Evolutionary conservation across 1,140 invertebrate species (phyloP), one percentile per base, ranked within the genome.

Genomic region (Zaprionus kolodkinae): DNA sequence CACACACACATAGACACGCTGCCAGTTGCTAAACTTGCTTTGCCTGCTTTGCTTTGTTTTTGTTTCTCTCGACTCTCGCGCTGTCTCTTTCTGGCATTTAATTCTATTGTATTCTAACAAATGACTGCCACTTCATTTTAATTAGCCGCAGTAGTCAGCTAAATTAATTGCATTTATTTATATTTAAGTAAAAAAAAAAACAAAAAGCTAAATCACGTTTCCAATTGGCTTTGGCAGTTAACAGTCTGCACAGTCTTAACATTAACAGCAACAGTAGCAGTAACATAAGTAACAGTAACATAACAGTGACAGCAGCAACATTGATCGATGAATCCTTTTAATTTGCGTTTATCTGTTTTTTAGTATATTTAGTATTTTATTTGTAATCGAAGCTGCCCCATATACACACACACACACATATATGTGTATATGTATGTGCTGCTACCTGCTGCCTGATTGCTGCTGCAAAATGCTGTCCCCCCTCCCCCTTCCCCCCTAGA

Each of bases 31-130:
- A 50, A 50, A 50, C 45, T 50, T 25, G 45, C 17, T 50, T 45
- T 21, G 45, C 45, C 17, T 4, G 11, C 40, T 50, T n/a, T 11
- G 33, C 21, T 1, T 21, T 21, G 21, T 21, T 52, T 55, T 63
- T 30, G 25, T 30, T 6, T 30, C 27, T 30, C 27, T 30, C 27
- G 21, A 21, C 2, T 30, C 27, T 30, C 27, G 3, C 27, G 1
- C 27, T 30, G 27, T 30, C 27, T 6, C 27, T 30, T 3, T 30
- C 27, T 30, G 1, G 27, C 68, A 71, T 72, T 65, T 75, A 66
- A 68, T 71, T 79, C 76, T 64, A 79, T 79, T 79, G 73, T 79
- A 52, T 68, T 79, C 64, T 72, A 72, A 67, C 50, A 72, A 72
- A 78, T 61, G 62, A 70, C 75, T 66, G 62, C 62, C 66, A 78